Percentiles rank a stretch among this genome's conserved stretches.
Evolutionary conservation across 2,113 vertebrate genomes (phyloP).

Genomic region (Pelvicachromis taeniatus): DNA sequence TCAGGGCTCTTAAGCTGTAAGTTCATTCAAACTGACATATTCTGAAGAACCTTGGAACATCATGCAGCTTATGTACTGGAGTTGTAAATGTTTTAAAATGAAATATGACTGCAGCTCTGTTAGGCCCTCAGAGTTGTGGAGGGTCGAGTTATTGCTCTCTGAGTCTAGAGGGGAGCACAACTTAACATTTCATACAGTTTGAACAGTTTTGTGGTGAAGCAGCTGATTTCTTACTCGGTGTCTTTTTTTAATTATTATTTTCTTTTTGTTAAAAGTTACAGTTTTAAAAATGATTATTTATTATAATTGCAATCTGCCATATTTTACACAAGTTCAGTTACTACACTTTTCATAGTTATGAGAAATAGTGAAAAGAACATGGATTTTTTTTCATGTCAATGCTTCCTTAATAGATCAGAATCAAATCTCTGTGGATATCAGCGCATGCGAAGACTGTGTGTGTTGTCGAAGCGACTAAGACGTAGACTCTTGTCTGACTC

Average conservation of each 20-base stretch:
- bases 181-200: background rate
- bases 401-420: background rate
- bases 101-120: background rate
- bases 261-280: background rate
- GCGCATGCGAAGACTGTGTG: background rate
- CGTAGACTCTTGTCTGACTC: background rate
- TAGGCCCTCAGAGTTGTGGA: background rate
- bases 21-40: background rate
- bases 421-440: background rate
- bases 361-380: no score
- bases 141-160: background rate
- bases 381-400: background rate
- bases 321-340: no score
- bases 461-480: background rate
- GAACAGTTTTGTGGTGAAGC: background rate
- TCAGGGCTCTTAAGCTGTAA: background rate
- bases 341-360: no score
- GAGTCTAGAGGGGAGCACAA: background rate
- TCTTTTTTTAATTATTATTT: background rate
- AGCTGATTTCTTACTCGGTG: background rate
- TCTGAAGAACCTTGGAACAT: background rate
- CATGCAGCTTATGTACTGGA: background rate
- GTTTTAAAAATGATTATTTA: background rate
- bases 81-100: background rate
- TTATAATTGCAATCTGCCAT: background rate